Base-by-base conservation (phyloP, 2,113 vertebrate species). In the Oncorhynchus keta region DNA sequence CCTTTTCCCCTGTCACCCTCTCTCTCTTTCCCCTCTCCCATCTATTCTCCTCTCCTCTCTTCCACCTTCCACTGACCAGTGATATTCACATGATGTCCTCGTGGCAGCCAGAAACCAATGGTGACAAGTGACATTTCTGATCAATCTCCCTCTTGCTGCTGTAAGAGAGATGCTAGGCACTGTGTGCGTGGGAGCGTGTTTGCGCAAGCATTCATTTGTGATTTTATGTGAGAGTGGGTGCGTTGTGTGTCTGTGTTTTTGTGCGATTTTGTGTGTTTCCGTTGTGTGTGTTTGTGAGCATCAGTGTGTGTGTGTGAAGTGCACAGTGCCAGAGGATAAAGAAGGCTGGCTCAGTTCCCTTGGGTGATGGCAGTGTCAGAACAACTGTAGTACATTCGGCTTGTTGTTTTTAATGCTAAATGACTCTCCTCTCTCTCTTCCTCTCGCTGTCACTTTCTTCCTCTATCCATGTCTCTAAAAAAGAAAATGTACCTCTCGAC, bases 41-140 rank as follows among this genome's bases (percentile, higher is more conserved):
- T 28, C 20, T 59, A 7, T 24, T 57, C 20, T 28, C 32, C 0
- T n/a, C 61, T 16, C 45, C 2, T 65, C 8, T 32, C 39, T 35
- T 67, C 62, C 51, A 45, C n/a, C 1, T 66, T 83, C 84, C 76
- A 69, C 22, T 83, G 84, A 78, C 81, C 84, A 76, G 35, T 79
- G 76, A 80, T 35, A 68, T 49, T 76, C 57, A 78, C 69, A 73
- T 66, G 51, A 51, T 70, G 77, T 51, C 74, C 72, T 73, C 45
- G 28, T 74, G 66, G 62, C 75, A 45, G 39, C 39, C 64, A 86
- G 81, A 90, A 90, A 85, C 84, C 84, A 76, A 78, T 69, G 78
- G 78, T 81, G 87, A 89, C 89, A 89, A 84, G 81, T 89, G 89
- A 91, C 92, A 90, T 85, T 89, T 88, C 85, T 76, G 82, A 89